Percentiles rank a stretch among this genome's conserved stretches.
These are phyloP conservation scores for Drosophila nigricruria DNA, from an alignment of 2,888 invertebrate genomes.

Conservation along the genomic window DNA sequence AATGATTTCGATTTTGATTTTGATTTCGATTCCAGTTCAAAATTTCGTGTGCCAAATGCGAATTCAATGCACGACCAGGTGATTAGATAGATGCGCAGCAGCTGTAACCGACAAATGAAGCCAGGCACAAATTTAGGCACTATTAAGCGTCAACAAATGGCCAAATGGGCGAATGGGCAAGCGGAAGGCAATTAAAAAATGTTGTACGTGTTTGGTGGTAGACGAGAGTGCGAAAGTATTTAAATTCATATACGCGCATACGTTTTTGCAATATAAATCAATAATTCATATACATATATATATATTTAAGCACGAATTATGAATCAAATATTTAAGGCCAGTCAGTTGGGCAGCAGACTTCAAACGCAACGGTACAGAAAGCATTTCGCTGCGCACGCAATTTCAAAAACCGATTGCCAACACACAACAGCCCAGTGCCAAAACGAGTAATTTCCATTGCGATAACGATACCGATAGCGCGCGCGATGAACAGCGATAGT, in stretches of 20 bases:
- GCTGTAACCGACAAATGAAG: conserved; percentile 49
- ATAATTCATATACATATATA: conserved; percentile 16
- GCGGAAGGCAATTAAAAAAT: conserved; percentile 60
- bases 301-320: conserved; percentile 24
- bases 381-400: conserved; percentile 26
- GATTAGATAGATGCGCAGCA: conserved; percentile 67
- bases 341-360: conserved; percentile 58
- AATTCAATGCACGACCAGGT: conserved; percentile 58
- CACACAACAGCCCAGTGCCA: neutral
- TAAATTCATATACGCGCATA: conserved; percentile 10
- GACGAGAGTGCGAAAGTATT: conserved; percentile 21
- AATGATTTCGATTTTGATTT: conserved; percentile 25
- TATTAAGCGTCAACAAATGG: conserved; percentile 58
- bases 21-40: conserved; percentile 1
- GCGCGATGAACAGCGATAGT: conserved; percentile 42
- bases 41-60: neutral
- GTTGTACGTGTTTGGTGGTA: conserved; percentile 57
- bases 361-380: conserved; percentile 53
- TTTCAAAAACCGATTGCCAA: conserved; percentile 28
- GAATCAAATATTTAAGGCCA: conserved; percentile 23
- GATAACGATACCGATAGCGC: conserved; percentile 54
- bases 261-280: conserved; percentile 48
- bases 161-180: conserved; percentile 28
- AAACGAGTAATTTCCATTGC: conserved; percentile 8
- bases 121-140: conserved; percentile 65